Evolutionary conservation across 92 coral and sea anemone genomes (phyloP).

Genomic region (Siderastrea radians): DNA sequence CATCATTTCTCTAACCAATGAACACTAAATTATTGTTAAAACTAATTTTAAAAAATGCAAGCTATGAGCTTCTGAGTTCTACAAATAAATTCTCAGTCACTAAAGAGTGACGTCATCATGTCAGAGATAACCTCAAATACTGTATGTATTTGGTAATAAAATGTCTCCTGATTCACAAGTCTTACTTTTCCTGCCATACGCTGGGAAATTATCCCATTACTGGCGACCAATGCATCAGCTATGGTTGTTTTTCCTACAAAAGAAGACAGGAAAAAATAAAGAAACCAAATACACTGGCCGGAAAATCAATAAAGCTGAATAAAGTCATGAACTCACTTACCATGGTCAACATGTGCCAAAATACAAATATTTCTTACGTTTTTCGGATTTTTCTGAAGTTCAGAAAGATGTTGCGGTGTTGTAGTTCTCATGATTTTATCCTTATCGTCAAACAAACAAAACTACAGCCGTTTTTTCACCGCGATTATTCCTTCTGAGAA

Average conservation of each 20-base stretch:
- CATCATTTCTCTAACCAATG: too few relatives aligned
- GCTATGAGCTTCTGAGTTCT: too few relatives aligned
- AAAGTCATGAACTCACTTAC: conserved; percentile 53
- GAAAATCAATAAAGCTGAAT: not conserved
- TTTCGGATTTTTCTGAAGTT: conserved; percentile 92
- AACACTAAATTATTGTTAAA: too few relatives aligned
- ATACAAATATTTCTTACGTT: conserved; percentile 96
- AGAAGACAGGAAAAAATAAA: not conserved
- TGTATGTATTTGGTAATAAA: not conserved
- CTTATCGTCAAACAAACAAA: not conserved
- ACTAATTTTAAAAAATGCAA: too few relatives aligned
- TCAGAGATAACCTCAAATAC: too few relatives aligned
- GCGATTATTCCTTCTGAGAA: not conserved
- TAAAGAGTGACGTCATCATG: too few relatives aligned
- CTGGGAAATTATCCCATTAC: conserved; percentile 96
- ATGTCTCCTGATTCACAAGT: not conserved
- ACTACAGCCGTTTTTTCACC: not conserved
- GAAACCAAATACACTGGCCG: not conserved
- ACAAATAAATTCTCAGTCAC: too few relatives aligned
- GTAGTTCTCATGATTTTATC: conserved; percentile 78
- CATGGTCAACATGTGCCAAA: conserved; percentile 98
- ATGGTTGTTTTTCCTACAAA: conserved; percentile 92
- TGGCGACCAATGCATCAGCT: conserved; percentile 98
- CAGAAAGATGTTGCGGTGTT: conserved; percentile 75
- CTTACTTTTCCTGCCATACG: conserved; percentile 97